Conservation (phyloP, 2,113 vertebrate species). For the Pitta sordida region DNA sequence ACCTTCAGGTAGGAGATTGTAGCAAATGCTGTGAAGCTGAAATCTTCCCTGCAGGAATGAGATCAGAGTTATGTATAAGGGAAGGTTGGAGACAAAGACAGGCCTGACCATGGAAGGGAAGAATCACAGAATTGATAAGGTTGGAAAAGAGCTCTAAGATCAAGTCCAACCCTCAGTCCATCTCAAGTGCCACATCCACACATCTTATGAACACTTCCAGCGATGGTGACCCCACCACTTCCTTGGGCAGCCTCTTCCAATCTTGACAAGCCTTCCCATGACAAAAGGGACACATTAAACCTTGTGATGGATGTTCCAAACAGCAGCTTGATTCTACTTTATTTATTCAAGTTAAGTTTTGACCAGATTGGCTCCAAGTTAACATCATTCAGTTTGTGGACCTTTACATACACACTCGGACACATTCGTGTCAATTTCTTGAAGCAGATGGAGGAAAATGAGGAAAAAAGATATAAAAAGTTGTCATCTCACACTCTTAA, state of each 20-base stretch:
- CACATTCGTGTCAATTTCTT: neutral
- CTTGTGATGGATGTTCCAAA: neutral
- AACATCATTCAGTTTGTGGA: neutral
- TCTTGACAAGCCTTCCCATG: neutral
- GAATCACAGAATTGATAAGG: too few relatives aligned
- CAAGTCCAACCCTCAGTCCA: neutral
- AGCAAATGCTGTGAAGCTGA: constrained; percentile 94
- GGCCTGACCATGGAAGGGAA: neutral
- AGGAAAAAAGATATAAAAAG: neutral
- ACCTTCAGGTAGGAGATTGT: constrained; percentile 91
- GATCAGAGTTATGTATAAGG: neutral
- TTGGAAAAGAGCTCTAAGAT: neutral
- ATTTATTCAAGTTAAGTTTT: neutral
- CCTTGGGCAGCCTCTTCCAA: neutral
- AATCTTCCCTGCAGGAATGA: constrained; percentile 84
- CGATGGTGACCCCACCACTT: neutral
- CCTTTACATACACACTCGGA: neutral
- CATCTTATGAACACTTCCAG: neutral
- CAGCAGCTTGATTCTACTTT: neutral
- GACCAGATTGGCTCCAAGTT: neutral
- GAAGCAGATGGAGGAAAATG: neutral
- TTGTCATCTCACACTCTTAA: neutral
- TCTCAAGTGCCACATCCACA: too few relatives aligned
- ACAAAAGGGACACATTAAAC: neutral
- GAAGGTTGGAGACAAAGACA: neutral